These are phyloP conservation scores for Phoxinus phoxinus DNA, from an alignment of 2,113 vertebrate species.

Conservation along the genomic window DNA sequence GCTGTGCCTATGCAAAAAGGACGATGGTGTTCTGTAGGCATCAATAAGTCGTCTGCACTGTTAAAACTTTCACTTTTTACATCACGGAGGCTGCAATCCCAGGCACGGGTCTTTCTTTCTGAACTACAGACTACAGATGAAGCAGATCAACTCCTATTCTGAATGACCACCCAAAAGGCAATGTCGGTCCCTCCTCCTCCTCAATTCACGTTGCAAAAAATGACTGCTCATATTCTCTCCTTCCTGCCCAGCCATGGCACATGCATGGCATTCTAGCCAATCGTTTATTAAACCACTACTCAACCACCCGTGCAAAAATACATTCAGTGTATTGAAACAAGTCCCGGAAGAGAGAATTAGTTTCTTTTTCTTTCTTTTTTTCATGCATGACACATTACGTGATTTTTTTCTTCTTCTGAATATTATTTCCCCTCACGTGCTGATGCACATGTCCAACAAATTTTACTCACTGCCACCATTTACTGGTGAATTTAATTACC, in stretches of 20 bases:
- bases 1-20: conserved; percentile 58
- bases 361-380: not conserved
- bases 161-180: conserved; percentile 50
- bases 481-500: not conserved
- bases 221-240: not conserved
- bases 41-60: conserved; percentile 61
- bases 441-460: conserved; percentile 30
- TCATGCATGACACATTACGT: not conserved
- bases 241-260: conserved; percentile 12
- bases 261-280: conserved; percentile 53
- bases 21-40: conserved; percentile 60
- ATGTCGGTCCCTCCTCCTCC: conserved; percentile 39
- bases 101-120: not conserved
- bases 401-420: not conserved
- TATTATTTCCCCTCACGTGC: conserved; percentile 24
- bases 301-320: not conserved
- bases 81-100: conserved; percentile 2
- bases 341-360: not conserved
- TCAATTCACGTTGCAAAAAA: conserved; percentile 24
- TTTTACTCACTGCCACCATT: not conserved
- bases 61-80: conserved; percentile 31
- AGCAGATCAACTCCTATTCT: conserved; percentile 14
- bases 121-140: conserved; percentile 14
- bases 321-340: not conserved
- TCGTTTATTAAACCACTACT: not conserved